phyloP scores from a whole-genome alignment of 1,140 invertebrate genomes.

The Drosophila willistoni region DNA sequence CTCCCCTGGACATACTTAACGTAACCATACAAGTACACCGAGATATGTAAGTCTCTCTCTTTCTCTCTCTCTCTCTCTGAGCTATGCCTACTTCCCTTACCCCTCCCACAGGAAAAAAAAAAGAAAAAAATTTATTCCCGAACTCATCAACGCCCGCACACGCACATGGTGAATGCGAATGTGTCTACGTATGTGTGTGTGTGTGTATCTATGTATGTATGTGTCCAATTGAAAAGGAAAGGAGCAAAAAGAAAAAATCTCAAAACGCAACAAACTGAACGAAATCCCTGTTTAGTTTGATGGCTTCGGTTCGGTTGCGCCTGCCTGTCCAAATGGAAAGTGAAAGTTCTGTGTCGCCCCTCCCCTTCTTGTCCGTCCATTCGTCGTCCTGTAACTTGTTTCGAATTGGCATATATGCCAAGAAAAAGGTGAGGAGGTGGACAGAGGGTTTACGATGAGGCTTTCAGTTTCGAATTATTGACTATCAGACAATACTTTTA shows the following conservation, averaged over 20 bases:
- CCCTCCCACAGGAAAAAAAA: conserved; percentile 14
- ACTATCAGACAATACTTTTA: too few relatives aligned
- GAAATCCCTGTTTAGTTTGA: conserved; percentile 71
- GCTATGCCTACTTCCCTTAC: conserved; percentile 20
- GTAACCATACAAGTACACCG: conserved; percentile 63
- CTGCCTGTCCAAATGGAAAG: conserved; percentile 51
- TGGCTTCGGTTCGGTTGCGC: conserved; percentile 38
- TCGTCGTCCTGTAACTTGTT: background rate
- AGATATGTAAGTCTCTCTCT: conserved; percentile 21
- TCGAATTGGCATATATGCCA: background rate
- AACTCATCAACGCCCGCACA: conserved; percentile 51
- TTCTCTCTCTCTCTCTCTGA: background rate
- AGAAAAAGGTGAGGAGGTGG: too few relatives aligned
- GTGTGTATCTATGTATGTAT: conserved; percentile 40
- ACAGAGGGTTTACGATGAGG: too few relatives aligned
- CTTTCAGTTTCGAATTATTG: too few relatives aligned
- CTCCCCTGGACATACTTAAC: conserved; percentile 22
- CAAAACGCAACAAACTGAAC: conserved; percentile 73
- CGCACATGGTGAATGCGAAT: conserved; percentile 13
- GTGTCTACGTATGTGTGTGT: conserved; percentile 6
- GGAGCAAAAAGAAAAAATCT: conserved; percentile 48
- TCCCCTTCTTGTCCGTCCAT: too few relatives aligned
- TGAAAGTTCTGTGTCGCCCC: conserved; percentile 23
- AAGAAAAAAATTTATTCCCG: conserved; percentile 50
- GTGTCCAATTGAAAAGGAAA: conserved; percentile 67